Percentiles rank a stretch among this genome's conserved stretches.
Evolutionary conservation across 2,888 invertebrate genomes (phyloP).

Genomic region (Calameuta idolon): DNA sequence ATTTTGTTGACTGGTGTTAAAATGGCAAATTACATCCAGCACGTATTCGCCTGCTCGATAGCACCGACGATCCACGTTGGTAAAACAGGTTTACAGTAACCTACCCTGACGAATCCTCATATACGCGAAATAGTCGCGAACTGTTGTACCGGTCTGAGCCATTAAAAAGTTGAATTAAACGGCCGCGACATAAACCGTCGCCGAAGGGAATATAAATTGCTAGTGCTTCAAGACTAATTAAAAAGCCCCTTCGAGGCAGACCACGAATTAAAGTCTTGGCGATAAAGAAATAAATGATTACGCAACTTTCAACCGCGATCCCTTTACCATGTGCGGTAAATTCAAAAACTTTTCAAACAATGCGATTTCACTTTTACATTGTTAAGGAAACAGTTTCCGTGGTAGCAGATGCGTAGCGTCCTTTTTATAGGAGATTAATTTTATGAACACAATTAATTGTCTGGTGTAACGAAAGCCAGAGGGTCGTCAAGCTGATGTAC

Average conservation of each 20-base stretch:
- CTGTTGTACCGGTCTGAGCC: not conserved
- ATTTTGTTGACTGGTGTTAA: not conserved
- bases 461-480: not conserved
- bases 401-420: not conserved
- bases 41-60: not conserved
- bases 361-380: not conserved
- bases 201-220: slow-evolving; percentile 6
- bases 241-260: not conserved
- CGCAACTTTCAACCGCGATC: not conserved
- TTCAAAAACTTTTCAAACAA: not conserved
- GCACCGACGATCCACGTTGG: not conserved
- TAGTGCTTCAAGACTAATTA: slow-evolving; percentile 1
- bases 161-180: slow-evolving; percentile 3
- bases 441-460: not conserved
- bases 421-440: not conserved
- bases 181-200: slow-evolving; percentile 6
- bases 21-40: not conserved
- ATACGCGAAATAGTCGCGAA: not conserved
- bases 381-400: not conserved
- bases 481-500: not conserved
- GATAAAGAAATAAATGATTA: slow-evolving; percentile 6
- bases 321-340: slow-evolving; percentile 2
- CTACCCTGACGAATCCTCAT: not conserved
- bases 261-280: slow-evolving; percentile 2
- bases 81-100: slow-evolving; percentile 1